Base-by-base conservation (phyloP, 2,888 invertebrate genomes). In the Unio delphinus region DNA sequence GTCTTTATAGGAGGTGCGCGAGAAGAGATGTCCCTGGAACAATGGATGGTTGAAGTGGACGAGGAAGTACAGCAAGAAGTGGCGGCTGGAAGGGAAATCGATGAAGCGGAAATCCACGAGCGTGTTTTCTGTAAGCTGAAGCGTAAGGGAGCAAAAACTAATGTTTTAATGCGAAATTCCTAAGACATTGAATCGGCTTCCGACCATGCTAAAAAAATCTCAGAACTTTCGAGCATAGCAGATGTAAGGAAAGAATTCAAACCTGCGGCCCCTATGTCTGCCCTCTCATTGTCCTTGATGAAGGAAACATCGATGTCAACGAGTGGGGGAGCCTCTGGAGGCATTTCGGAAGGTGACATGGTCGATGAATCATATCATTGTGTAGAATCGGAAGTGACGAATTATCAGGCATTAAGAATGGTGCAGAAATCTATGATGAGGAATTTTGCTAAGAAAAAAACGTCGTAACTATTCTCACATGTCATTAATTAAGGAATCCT, bases 21-120 rank as follows among this genome's bases (percentile, higher is more conserved):
- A 62, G 87, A 88, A 69, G 88, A 87, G 69, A 78, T 88, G 60
- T 84, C 86, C 4, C 79, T 88, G n/a, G 82, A 87, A 67, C 78
- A 80, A 61, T 78, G 84, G 66, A 86, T 86, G 84, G 76, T 74
- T 11, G 83, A 86, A 64, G 84, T 86, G 3, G 80, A 87, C 69
- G 69, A 72, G 30, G 83, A 84, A 34, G 85, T 86, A 17, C 65
- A 80, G 65, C 70, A 73, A 2, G 79, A 83, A 64, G 72, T 85
- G 23, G 73, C 73, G 7, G 72, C 69, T 7, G 83, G 82, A 0
- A 68, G 73, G 6, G 79, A 75, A 8, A 77, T 84, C 7, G 73
- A 81, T 56, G 81, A 82, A 55, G 80, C 76, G 4, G 79, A 55
- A 45, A 58, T 85, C 60, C 64, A 79, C 1, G 55, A 57, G 3